Conservation (phyloP, 2,113 vertebrate species). For the Leucosticte australis region DNA sequence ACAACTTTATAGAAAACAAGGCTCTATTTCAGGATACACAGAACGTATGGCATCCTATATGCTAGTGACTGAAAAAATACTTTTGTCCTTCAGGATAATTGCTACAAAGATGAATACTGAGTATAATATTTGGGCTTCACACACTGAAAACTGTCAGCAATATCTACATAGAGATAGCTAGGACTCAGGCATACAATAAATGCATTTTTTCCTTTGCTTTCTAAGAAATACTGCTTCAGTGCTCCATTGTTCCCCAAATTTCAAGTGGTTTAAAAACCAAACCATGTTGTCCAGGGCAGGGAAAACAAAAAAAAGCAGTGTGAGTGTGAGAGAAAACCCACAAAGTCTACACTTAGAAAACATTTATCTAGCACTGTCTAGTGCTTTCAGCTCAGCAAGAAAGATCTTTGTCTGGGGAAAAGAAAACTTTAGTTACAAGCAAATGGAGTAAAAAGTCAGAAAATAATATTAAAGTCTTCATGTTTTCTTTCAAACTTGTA, state of each 20-base stretch:
- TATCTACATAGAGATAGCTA: background rate
- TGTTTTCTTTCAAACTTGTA: background rate
- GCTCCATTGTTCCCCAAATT: background rate
- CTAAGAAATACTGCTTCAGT: background rate
- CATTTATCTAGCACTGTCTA: background rate
- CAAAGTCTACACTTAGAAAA: background rate
- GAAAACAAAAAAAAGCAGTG: background rate
- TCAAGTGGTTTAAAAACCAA: background rate
- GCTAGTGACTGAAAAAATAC: background rate
- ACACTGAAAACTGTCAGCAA: background rate
- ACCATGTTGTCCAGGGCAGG: background rate
- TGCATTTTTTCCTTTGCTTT: background rate
- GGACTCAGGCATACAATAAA: background rate
- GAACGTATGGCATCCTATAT: background rate
- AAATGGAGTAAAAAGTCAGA: background rate
- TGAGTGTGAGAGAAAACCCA: background rate
- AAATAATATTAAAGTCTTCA: background rate
- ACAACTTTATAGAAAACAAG: background rate
- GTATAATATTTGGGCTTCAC: background rate
- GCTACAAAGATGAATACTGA: fast-evolving
- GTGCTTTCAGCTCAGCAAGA: background rate
- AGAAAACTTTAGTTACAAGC: background rate
- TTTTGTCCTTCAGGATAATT: background rate
- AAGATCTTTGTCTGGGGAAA: background rate
- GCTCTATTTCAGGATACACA: background rate